A percentile compares a stretch with the other conserved stretches of the same genome.
phyloP scores from a whole-genome alignment of 2,113 vertebrate species.

The Etheostoma spectabile region DNA sequence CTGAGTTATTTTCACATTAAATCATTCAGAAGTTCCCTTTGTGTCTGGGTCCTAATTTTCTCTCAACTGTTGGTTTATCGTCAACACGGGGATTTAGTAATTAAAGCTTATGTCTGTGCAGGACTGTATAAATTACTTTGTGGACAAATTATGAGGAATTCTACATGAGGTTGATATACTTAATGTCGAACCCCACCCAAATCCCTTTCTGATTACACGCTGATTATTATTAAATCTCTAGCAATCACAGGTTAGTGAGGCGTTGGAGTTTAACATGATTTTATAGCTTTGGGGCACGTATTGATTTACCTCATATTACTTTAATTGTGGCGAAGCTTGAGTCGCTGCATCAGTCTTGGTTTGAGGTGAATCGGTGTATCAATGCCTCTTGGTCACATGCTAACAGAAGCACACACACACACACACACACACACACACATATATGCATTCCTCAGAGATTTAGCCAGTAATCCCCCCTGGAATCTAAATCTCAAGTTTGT shows the following conservation, averaged over 20 bases:
- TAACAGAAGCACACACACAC: background rate
- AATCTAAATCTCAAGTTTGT: slow-evolving; percentile 71
- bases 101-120: background rate
- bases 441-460: slow-evolving; percentile 74
- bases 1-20: slow-evolving; percentile 1
- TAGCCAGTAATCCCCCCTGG: slow-evolving; percentile 79
- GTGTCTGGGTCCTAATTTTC: background rate
- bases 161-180: background rate
- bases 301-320: background rate
- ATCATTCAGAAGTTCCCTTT: background rate
- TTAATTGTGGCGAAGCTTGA: background rate
- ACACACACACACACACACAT: slow-evolving; percentile 6
- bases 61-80: background rate
- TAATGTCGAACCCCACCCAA: background rate
- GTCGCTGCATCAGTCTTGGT: background rate
- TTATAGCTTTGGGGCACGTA: background rate
- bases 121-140: background rate
- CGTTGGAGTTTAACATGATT: background rate
- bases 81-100: background rate
- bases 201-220: background rate
- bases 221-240: background rate
- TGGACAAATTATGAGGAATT: background rate
- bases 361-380: background rate
- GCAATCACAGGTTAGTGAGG: background rate
- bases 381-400: slow-evolving; percentile 47